Percentiles rank a stretch among this genome's conserved stretches.
Evolutionary conservation across 2,797 vertebrate species (phyloP).

Genomic region (Sebastes nivosus): DNA sequence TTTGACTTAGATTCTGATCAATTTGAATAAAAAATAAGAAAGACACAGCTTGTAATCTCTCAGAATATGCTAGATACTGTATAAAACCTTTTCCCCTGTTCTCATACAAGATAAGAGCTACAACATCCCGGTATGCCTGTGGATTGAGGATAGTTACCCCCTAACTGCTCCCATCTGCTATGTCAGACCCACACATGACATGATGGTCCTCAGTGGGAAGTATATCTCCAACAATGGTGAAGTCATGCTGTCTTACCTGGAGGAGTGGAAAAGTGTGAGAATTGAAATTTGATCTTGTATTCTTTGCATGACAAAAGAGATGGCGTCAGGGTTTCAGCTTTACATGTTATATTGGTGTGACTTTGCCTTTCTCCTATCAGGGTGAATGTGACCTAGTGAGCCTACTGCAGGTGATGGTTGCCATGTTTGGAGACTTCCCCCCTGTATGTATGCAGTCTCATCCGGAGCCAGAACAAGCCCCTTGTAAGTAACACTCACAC

Average conservation of each 20-base stretch:
- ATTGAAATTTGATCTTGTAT: background rate
- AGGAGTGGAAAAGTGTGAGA: slow-evolving; percentile 76
- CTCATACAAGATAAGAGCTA: slow-evolving; percentile 82
- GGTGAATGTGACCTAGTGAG: slow-evolving; percentile 88
- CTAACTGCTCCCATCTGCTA: slow-evolving; percentile 92
- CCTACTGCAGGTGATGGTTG: slow-evolving; percentile 90
- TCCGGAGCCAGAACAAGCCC: slow-evolving; percentile 78
- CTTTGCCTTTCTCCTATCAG: slow-evolving; percentile 61
- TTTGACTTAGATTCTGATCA: background rate
- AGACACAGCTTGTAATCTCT: background rate
- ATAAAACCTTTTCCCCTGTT: background rate
- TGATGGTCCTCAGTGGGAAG: slow-evolving; percentile 87
- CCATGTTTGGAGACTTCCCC: slow-evolving; percentile 88
- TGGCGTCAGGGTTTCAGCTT: background rate
- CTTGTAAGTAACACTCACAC: slow-evolving; percentile 81
- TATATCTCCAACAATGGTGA: slow-evolving; percentile 81
- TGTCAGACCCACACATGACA: slow-evolving; percentile 89
- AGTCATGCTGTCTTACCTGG: slow-evolving; percentile 73
- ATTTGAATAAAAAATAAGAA: background rate
- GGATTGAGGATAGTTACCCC: slow-evolving; percentile 92
- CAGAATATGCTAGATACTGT: background rate
- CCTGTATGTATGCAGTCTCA: slow-evolving; percentile 85
- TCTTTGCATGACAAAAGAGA: background rate
- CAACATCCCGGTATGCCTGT: slow-evolving; percentile 91
- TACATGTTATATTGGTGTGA: background rate